These are phyloP conservation scores for Diaperis boleti DNA, from an alignment of 2,888 invertebrate species.

Conservation along the genomic window DNA sequence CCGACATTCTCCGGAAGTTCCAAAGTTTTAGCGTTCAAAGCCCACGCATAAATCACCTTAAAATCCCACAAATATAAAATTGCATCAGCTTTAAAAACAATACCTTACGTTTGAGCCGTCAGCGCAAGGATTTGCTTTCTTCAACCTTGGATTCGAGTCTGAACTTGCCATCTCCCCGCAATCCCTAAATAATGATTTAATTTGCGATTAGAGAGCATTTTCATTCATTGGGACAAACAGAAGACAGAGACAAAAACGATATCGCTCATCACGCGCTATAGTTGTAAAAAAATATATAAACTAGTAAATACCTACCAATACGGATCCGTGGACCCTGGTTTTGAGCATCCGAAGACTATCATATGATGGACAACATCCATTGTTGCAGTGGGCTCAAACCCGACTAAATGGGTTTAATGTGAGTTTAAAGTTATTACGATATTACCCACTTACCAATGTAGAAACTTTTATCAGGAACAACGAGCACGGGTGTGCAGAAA, in stretches of 20 bases:
- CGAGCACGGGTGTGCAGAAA: constrained; percentile 89
- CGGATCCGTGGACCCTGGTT: constrained; percentile 78
- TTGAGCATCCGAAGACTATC: constrained; percentile 89
- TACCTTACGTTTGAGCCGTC: constrained; percentile 76
- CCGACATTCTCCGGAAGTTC: constrained; percentile 88
- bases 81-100: neutral
- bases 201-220: neutral
- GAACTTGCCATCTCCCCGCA: constrained; percentile 91
- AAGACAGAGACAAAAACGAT: too few relatives aligned
- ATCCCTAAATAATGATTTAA: constrained; percentile 72
- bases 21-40: constrained; percentile 87
- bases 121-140: constrained; percentile 80
- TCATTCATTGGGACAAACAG: too few relatives aligned
- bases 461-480: constrained; percentile 80
- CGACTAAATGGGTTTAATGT: constrained; percentile 73
- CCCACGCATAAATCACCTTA: constrained; percentile 95
- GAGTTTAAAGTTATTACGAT: neutral
- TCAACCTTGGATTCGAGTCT: constrained; percentile 62
- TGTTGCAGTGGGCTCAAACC: constrained; percentile 92
- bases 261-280: too few relatives aligned
- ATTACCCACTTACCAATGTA: constrained; percentile 78
- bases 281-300: too few relatives aligned
- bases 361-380: constrained; percentile 95
- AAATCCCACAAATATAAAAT: neutral
- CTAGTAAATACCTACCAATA: constrained; percentile 75